These are phyloP conservation scores for Nebria brevicollis DNA, from an alignment of 2,888 invertebrate genomes.

Conservation along the genomic window DNA sequence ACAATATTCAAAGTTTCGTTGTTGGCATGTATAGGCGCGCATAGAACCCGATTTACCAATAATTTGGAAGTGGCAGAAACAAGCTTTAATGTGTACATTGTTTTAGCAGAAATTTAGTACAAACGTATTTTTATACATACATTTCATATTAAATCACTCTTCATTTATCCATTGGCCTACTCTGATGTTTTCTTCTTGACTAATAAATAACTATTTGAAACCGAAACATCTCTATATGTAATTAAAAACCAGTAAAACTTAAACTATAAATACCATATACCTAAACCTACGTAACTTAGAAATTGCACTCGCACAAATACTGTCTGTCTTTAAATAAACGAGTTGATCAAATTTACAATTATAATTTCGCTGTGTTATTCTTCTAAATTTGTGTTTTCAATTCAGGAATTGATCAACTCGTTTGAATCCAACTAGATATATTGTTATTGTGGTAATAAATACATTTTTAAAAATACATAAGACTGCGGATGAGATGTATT, in stretches of 20 bases:
- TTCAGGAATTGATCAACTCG: too few species aligned
- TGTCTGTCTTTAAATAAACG: conserved; percentile 31
- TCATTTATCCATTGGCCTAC: conserved; percentile 31
- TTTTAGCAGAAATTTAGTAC: conserved; percentile 46
- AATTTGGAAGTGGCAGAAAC: conserved; percentile 20
- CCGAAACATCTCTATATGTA: neutral
- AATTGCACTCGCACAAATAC: conserved; percentile 36
- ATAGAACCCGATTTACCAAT: neutral
- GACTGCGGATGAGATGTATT: conserved; percentile 38
- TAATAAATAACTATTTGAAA: conserved; percentile 9
- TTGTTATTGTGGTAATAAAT: conserved; percentile 39
- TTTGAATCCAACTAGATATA: neutral
- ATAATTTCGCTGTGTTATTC: too few species aligned
- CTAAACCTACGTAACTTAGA: neutral
- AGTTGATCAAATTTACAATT: neutral
- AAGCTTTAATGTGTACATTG: conserved; percentile 45
- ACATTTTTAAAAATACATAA: conserved; percentile 28
- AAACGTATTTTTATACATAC: conserved; percentile 46
- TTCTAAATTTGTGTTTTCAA: too few species aligned
- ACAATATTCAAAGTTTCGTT: neutral
- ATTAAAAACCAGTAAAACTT: neutral
- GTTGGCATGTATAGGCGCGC: neutral
- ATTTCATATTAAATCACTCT: conserved; percentile 23
- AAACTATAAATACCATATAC: conserved; percentile 13
- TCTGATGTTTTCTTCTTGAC: conserved; percentile 12